These are phyloP conservation scores for Cistogaster globosa DNA, from an alignment of 2,888 invertebrate species.

Conservation along the genomic window DNA sequence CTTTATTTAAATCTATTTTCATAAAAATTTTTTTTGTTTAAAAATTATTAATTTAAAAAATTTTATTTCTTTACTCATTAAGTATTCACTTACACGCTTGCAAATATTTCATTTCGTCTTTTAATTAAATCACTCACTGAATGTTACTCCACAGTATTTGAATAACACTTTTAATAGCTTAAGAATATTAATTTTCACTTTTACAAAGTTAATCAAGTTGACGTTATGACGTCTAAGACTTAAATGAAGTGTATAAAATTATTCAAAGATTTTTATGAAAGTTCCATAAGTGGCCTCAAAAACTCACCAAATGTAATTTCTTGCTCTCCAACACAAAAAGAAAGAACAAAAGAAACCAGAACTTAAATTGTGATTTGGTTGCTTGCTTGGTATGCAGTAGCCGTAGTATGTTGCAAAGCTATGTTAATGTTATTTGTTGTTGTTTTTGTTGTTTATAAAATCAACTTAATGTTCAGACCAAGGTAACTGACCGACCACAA, in stretches of 20 bases:
- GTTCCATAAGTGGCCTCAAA: slow-evolving; percentile 43
- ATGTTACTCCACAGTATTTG: slow-evolving; percentile 6
- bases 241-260: slow-evolving; percentile 80
- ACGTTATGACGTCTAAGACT: slow-evolving; percentile 76
- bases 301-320: slow-evolving; percentile 9
- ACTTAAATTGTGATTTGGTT: slow-evolving; percentile 46
- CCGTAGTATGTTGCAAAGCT: slow-evolving; percentile 13
- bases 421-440: slow-evolving; percentile 21
- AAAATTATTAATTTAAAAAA: background rate
- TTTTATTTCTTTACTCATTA: slow-evolving; percentile 40
- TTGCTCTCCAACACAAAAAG: slow-evolving; percentile 38
- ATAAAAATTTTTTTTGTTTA: background rate
- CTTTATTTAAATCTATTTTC: background rate
- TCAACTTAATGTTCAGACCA: slow-evolving; percentile 61
- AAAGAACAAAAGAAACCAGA: slow-evolving; percentile 64
- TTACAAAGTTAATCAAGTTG: slow-evolving; percentile 56
- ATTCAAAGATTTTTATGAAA: slow-evolving; percentile 81
- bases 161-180: slow-evolving; percentile 1
- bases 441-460: slow-evolving; percentile 20
- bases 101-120: slow-evolving; percentile 68
- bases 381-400: background rate
- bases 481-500: slow-evolving; percentile 52
- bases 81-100: slow-evolving; percentile 71
- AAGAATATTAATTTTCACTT: slow-evolving; percentile 1
- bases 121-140: background rate